Evolutionary conservation across 2,888 invertebrate genomes (phyloP), one percentile per base, ranked within the genome.

Genomic region (Aphodius granarius): DNA sequence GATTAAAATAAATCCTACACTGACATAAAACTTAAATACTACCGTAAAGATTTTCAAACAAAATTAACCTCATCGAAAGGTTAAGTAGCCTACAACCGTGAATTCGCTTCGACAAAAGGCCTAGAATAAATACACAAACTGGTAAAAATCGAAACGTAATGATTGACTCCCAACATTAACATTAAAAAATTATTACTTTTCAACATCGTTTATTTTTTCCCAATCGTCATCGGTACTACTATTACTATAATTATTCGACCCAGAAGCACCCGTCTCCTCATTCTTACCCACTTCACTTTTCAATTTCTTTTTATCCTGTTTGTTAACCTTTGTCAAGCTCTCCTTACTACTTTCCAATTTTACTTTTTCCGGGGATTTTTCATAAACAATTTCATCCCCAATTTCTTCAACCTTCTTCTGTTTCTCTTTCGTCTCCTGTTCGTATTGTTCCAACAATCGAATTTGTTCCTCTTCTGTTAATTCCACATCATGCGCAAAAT

Each of bases 391-490:
- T 73, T 81, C 81, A 82, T 86, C 86, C 82, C 81, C 73, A 82
- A 82, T 80, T 85, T 84, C 71, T 74, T 81, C 77, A 78, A 76
- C 78, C 73, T 17, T 80, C 77, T 81, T 78, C 78, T 81, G 81
- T 78, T 76, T 81, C 72, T 75, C 77, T 75, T 80, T 82, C 16
- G 83, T 91, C 85, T 93, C 93, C 76, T 88, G 90, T 84, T 93
- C 93, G 84, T 93, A 93, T 83, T 92, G 91, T 82, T 92, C 91
- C 81, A 93, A 86, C 73, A 93, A 88, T 81, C 92, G 86, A 3
- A 88, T 92, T 84, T 93, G 93, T 82, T 93, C 91, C 86, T 93
- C 93, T 86, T 93, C 93, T 3, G 93, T 91, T 74, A 93, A 86
- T 86, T 93, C 92, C 75, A 92, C 89, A 84, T 91, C 90, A 80